A percentile compares a stretch with the other conserved stretches of the same genome.
These are phyloP conservation scores for Lypha dubia DNA, from an alignment of 2,888 invertebrate species.

Conservation along the genomic window DNA sequence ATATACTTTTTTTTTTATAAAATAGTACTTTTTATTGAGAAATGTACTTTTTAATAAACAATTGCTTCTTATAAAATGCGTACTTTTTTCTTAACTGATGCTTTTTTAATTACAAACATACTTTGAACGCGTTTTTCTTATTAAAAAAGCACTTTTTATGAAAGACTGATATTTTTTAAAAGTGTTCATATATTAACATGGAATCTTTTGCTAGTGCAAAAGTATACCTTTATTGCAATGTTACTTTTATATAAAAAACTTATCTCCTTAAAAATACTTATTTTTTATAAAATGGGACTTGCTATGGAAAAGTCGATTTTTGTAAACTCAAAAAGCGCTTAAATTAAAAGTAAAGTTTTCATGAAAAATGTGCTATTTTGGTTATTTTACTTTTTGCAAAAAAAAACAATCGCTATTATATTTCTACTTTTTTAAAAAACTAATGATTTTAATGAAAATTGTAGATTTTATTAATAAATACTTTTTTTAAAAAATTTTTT, in stretches of 20 bases:
- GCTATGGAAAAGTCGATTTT: neutral
- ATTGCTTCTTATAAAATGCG: neutral
- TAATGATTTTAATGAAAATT: no score
- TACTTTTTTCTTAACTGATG: neutral
- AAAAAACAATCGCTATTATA: no score
- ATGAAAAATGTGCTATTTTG: neutral
- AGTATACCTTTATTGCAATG: no score
- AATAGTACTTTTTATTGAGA: neutral
- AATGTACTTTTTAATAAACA: neutral
- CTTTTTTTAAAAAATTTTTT: neutral
- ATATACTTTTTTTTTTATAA: no score
- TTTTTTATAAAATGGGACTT: neutral
- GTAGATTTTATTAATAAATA: neutral
- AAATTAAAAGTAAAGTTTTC: neutral
- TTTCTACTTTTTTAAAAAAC: no score
- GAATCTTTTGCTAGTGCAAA: no score
- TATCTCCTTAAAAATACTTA: no score
- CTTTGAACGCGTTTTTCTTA: no score
- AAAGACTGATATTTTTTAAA: neutral
- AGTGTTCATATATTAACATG: no score
- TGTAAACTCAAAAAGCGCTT: neutral
- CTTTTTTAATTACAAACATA: neutral
- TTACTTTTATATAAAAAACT: no score
- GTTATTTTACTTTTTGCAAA: no score
- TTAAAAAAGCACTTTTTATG: neutral